Evolutionary conservation across 2,113 vertebrate genomes (phyloP).

Genomic region (Phasianus colchicus): DNA sequence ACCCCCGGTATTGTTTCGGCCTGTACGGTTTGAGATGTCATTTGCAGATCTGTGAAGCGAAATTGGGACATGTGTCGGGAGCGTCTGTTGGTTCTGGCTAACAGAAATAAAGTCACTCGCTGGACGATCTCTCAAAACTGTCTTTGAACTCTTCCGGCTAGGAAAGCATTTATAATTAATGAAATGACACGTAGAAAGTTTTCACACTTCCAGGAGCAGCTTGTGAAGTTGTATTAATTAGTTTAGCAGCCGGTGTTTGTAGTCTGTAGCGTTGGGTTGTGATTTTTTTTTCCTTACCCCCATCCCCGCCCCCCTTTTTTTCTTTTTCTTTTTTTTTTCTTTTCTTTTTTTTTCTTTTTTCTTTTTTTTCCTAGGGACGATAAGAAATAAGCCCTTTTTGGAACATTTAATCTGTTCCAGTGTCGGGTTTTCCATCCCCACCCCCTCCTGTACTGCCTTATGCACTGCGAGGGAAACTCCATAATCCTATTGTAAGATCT

Average conservation of each 20-base stretch:
- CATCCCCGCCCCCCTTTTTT: neutral
- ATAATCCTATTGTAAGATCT: slow-evolving; percentile 73
- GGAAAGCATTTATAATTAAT: slow-evolving; percentile 75
- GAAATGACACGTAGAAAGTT: slow-evolving; percentile 75
- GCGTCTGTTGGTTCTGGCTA: slow-evolving; percentile 77
- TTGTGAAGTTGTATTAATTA: slow-evolving; percentile 78
- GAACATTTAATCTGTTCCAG: slow-evolving; percentile 63
- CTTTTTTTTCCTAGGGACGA: slow-evolving; percentile 16
- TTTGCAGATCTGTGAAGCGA: slow-evolving; percentile 72
- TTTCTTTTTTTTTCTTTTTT: rapidly evolving
- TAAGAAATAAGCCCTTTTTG: slow-evolving; percentile 64
- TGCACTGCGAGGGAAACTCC: slow-evolving; percentile 55
- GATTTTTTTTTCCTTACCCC: neutral
- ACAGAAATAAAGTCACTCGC: slow-evolving; percentile 60
- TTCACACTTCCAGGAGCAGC: slow-evolving; percentile 71
- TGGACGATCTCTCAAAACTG: slow-evolving; percentile 50
- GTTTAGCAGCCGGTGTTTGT: slow-evolving; percentile 70
- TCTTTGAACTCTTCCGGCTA: slow-evolving; percentile 68
- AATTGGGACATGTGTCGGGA: slow-evolving; percentile 76
- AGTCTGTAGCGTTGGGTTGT: neutral
- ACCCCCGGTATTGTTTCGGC: slow-evolving; percentile 42
- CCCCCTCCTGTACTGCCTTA: slow-evolving; percentile 42
- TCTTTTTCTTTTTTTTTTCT: too few relatives aligned
- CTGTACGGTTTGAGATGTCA: slow-evolving; percentile 75
- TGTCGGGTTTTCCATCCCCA: slow-evolving; percentile 28